phyloP scores from a whole-genome alignment of 2,797 vertebrate species.

The Cottoperca gobio region DNA sequence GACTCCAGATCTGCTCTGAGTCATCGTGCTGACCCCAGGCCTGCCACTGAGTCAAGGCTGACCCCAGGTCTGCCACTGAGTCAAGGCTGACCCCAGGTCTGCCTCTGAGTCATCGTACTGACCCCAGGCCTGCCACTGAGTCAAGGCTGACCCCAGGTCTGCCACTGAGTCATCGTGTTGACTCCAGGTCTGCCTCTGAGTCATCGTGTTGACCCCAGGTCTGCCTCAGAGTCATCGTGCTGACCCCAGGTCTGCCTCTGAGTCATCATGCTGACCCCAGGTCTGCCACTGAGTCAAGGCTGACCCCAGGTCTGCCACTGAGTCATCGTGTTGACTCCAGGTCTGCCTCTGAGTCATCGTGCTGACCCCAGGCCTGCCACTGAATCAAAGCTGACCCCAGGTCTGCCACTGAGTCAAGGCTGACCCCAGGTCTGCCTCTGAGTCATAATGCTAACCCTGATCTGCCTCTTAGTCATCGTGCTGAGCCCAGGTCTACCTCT shows the following conservation, averaged over 20 bases:
- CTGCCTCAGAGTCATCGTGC: constrained; percentile 29
- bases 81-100: constrained; percentile 18
- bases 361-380: too few relatives aligned
- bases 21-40: constrained; percentile 7
- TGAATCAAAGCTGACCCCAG: constrained; percentile 5
- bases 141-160: constrained; percentile 10
- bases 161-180: constrained; percentile 30
- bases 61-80: constrained; percentile 16
- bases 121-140: too few relatives aligned
- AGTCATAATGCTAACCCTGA: too few relatives aligned
- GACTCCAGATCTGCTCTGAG: too few relatives aligned
- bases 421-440: constrained; percentile 6
- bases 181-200: constrained; percentile 16
- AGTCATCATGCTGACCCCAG: too few relatives aligned
- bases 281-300: too few relatives aligned
- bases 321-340: constrained; percentile 28
- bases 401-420: constrained; percentile 26
- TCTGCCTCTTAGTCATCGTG: too few relatives aligned
- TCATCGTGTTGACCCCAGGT: constrained; percentile 23
- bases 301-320: constrained; percentile 6
- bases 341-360: constrained; percentile 31
- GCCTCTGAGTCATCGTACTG: constrained; percentile 33
- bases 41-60: constrained; percentile 24
- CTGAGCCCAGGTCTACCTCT: constrained; percentile 7
- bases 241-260: constrained; percentile 6